A percentile compares a stretch with the other conserved stretches of the same genome.
Evolutionary conservation across 2,888 invertebrate genomes (phyloP).

Genomic region (Phanerotoma sp.): DNA sequence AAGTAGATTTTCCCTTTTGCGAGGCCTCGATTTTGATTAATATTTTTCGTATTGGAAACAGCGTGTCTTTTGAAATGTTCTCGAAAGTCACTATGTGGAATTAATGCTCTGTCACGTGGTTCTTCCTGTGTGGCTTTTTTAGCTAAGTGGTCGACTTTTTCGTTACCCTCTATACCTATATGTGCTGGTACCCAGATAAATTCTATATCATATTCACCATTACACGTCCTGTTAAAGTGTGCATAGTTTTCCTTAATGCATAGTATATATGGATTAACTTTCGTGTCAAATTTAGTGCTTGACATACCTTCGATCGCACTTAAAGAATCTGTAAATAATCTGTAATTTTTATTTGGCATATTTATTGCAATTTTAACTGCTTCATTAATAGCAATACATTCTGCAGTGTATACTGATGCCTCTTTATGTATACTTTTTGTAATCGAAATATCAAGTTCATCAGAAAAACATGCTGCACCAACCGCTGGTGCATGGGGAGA

Average conservation of each 20-base stretch:
- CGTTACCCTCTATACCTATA: background rate
- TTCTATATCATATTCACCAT: background rate
- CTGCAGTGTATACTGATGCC: constrained; percentile 3
- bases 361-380: background rate
- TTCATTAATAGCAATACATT: constrained; percentile 1
- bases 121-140: background rate
- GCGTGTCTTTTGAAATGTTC: background rate
- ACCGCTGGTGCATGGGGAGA: background rate
- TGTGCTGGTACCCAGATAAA: background rate
- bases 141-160: background rate
- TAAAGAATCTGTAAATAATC: constrained; percentile 1
- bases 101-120: background rate
- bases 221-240: too few species aligned
- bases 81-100: background rate
- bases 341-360: background rate
- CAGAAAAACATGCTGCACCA: background rate
- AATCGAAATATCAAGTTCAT: background rate
- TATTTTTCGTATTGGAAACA: background rate
- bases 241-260: too few species aligned
- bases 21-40: too few species aligned
- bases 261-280: too few species aligned
- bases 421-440: background rate
- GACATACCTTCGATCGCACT: background rate
- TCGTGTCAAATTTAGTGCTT: too few species aligned
- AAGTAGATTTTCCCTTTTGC: too few species aligned